These are phyloP conservation scores for Andrena hattorfiana DNA, from an alignment of 2,888 invertebrate species.

Conservation along the genomic window DNA sequence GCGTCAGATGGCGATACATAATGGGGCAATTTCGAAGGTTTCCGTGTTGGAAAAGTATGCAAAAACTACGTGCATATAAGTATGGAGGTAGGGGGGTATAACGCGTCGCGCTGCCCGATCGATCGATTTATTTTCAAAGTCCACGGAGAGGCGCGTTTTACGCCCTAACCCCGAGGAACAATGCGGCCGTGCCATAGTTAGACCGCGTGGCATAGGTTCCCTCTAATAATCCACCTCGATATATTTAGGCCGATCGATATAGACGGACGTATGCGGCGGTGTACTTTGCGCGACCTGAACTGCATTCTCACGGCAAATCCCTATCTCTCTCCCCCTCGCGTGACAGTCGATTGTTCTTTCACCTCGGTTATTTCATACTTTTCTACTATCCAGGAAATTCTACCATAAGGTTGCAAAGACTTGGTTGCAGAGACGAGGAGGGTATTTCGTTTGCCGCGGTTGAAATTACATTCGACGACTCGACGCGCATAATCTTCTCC, in stretches of 20 bases:
- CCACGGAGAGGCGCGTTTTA: constrained; percentile 56
- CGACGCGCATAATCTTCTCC: constrained; percentile 25
- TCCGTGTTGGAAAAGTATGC: neutral
- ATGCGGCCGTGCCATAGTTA: constrained; percentile 71
- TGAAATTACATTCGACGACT: constrained; percentile 2
- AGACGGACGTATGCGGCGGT: constrained; percentile 64
- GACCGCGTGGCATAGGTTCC: constrained; percentile 69
- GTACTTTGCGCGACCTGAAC: constrained; percentile 57
- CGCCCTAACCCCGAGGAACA: constrained; percentile 69
- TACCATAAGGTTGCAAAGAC: too few species aligned
- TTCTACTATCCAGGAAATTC: too few species aligned
- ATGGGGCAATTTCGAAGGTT: constrained; percentile 31
- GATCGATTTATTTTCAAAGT: constrained; percentile 56
- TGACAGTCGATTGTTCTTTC: neutral
- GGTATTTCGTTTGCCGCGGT: neutral
- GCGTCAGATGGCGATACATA: constrained; percentile 46
- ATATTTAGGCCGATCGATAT: constrained; percentile 84
- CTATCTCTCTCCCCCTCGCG: neutral
- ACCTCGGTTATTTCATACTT: neutral
- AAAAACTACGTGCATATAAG: too few species aligned
- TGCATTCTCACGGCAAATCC: constrained; percentile 35
- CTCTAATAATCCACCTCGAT: constrained; percentile 79
- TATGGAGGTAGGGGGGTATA: neutral
- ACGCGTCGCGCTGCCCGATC: constrained; percentile 9
- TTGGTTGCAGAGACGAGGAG: neutral